Base-by-base conservation (phyloP, 2,888 invertebrate genomes). In the Eristalis pertinax region DNA sequence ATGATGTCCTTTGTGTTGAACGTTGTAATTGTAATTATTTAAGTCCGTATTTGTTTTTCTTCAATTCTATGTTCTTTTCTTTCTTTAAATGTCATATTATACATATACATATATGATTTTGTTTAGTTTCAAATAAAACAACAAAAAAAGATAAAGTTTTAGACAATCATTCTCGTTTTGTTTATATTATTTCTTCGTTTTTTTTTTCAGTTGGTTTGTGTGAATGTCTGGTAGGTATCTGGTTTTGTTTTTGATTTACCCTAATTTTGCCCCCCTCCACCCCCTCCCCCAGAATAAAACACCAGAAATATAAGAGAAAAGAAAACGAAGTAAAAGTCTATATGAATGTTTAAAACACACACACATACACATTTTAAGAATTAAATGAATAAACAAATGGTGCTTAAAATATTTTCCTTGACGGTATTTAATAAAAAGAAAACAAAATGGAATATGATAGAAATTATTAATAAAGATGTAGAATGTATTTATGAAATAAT, bases 81-180 rank as follows among this genome's bases (percentile, higher is more conserved):
- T 60, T 60, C 32, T 32, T 60, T 24, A 11, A 8, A 58, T 62
- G 56, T 81, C 29, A 67, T 77, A 63, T 81, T 35, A 60, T 65
- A 50, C 19, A 19, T 19, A 50, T 19, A 2, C n/a, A 43, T 56
- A 76, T 74, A 56, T 58, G 67, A 73, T 83, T 77, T 81, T 83
- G 56, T 84, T 85, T 78, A 88, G 85, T 89, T 88, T 82, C 50
- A 78, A 89, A 81, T 76, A 79, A 88, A 80, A 70, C 73, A 80
- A 41, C 60, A 72, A 89, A 82, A n/a, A 85, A 81, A 83, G 80
- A 85, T 68, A 38, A 26, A 26, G 26, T 26, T 7, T 69, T 68
- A 13, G 43, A 7, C n/a, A n/a, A 50, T 29, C 70, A 72, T 29
- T 78, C 77, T 90, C 88, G 87, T 87, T 89, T 91, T 90, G 90